Base-by-base conservation (phyloP, 2,797 vertebrate genomes). In the Artibeus lituratus region DNA sequence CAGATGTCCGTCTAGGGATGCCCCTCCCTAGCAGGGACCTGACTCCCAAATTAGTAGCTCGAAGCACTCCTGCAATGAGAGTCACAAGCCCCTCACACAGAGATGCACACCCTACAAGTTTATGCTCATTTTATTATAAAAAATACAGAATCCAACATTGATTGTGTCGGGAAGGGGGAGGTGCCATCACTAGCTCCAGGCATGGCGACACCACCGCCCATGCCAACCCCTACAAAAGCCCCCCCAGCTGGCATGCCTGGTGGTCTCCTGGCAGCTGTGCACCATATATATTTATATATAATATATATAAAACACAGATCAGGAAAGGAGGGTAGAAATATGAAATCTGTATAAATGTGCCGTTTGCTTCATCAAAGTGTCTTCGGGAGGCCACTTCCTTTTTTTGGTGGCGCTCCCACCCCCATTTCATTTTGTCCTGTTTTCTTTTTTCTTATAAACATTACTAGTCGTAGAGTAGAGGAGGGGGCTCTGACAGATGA, bases 141-240 rank as follows among this genome's bases (percentile, higher is more conserved):
- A 98, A 98, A 98, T 98, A 98, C 98, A 98, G 98, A 98, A 97
- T 98, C 98, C 98, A 97, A 98, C 98, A 18, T 93, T 93, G 95
- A 95, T 59, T 69, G 96, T 59, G 97, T 96, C 8, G 67, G 89
- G 87, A 62, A 90, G 21, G 29, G 51, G 35, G 29, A 76, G 95
- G 73, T 49, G 87, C 80, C 0, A 4, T 55, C 1, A 42, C 91
- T 93, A 95, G 96, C 95, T 91, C 92, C 94, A 69, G 92, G 96
- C 83, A 2, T 82, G 84, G 87, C 51, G 6, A n/a, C 9, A 5
- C 24, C 12, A 10, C 85, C 11, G 1, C 55, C 90, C 55, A 19
- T 12, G 22, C 95, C 1, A 11, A 51, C 62, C 67, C 88, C 74
- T 86, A 95, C 83, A 96, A 95, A 96, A 96, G 53, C 70, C 51